Evolutionary conservation across 1,140 invertebrate genomes (phyloP), one percentile per base, ranked within the genome.

Genomic region (Kradibia gibbosae): DNA sequence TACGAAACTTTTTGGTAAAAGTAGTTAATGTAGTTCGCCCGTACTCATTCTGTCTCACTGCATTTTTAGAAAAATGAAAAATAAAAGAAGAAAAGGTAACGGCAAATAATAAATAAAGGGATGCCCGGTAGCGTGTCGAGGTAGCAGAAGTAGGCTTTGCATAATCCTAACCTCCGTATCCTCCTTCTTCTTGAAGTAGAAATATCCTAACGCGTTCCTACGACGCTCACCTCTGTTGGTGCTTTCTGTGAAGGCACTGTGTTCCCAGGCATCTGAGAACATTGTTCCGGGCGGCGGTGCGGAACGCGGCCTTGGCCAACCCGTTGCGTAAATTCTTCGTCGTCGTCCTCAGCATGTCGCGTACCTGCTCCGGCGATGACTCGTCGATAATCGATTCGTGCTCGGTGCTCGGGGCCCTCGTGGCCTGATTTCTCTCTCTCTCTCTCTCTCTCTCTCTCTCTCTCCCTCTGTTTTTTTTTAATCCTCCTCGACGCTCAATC

Each of bases 251-350:
- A 82, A 92, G 87, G 88, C 93, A 93, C 88, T 94, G 93, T 81
- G 92, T 92, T 72, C 91, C 92, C 77, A 94, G 82, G 88, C 93
- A 93, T 89, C 93, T 92, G 72, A 93, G 90, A 83, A 92, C 84
- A 88, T 93, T 94, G 71, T 87, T 90, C 83, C 92, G 89, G 57
- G 93, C 86, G 82, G 91, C 89, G 91, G 92, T 94, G 88, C 92
- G 93, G 28, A 94, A 85, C 85, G 92, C 92, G 85, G 92, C 90
- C 85, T 92, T 93, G 84, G 93, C 87, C 82, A 94, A 90, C 85
- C 94, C 94, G 86, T 93, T 94, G 92, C 94, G 93, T 89, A 93
- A 88, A 88, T 93, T 92, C 87, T 93, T 92, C 86, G 93, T 94
- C 62, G 86, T 53, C 39, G 85, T 85, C 74, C 87, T 85, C 42